phyloP scores from a whole-genome alignment of 1,140 invertebrate species.

The Pomacea maculata region DNA sequence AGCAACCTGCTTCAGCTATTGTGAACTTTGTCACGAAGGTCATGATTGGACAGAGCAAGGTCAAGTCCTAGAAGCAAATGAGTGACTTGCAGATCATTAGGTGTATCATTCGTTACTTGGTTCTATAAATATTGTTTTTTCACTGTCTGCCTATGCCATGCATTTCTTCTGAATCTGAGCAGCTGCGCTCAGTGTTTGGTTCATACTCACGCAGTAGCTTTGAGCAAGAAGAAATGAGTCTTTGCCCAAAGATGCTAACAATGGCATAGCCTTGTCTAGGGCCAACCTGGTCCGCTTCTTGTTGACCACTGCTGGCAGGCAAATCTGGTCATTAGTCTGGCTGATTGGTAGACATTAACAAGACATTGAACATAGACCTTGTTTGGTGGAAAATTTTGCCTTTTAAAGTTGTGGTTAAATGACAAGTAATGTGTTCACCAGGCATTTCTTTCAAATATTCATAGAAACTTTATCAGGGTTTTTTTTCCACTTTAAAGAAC shows the following conservation, averaged over 20 bases:
- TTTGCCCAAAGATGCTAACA: neutral
- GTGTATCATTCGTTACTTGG: too few relatives aligned
- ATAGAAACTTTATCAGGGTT: neutral
- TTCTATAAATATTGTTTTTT: too few relatives aligned
- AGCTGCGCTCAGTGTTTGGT: neutral
- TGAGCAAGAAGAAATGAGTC: neutral
- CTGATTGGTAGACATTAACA: neutral
- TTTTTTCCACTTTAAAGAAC: neutral
- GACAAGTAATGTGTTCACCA: too few relatives aligned
- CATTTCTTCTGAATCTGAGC: conserved; percentile 1
- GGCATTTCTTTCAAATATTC: neutral
- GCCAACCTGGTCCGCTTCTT: neutral
- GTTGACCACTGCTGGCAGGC: neutral
- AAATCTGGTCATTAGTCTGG: neutral
- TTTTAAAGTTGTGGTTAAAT: neutral
- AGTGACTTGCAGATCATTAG: too few relatives aligned
- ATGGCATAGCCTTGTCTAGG: neutral
- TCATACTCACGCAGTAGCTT: neutral
- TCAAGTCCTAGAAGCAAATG: conserved; percentile 41
- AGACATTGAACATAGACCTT: neutral
- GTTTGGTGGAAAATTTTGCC: neutral
- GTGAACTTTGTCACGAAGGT: conserved; percentile 96
- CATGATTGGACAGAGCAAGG: conserved; percentile 63
- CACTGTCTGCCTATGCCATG: too few relatives aligned
- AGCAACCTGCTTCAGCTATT: conserved; percentile 94